These are phyloP conservation scores for Andrena hattorfiana DNA, from an alignment of 2,888 invertebrate genomes.

Conservation along the genomic window DNA sequence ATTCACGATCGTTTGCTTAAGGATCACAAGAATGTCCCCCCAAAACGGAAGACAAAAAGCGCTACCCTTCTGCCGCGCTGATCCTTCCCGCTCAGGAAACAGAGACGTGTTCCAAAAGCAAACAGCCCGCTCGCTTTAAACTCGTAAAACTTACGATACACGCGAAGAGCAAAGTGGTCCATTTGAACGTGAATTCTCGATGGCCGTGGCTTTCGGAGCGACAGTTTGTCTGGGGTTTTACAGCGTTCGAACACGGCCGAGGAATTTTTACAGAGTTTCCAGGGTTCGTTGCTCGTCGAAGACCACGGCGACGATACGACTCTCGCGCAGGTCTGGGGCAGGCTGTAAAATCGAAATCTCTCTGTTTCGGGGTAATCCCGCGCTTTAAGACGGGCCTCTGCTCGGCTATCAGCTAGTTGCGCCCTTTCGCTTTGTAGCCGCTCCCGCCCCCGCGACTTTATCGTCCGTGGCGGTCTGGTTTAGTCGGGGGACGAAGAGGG, in stretches of 20 bases:
- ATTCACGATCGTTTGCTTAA: neutral
- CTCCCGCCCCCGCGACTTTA: conserved; percentile 39
- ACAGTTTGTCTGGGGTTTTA: neutral
- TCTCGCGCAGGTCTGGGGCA: neutral
- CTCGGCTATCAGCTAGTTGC: conserved; percentile 39
- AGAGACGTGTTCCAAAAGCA: neutral
- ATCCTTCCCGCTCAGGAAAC: neutral
- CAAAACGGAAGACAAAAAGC: neutral
- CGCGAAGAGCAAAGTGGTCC: neutral
- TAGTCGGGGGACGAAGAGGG: conserved; percentile 14
- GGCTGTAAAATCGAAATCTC: conserved; percentile 18
- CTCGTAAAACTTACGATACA: neutral
- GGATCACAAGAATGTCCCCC: neutral
- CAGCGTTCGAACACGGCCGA: neutral
- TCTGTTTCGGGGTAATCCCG: conserved; percentile 23
- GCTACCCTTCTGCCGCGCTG: neutral
- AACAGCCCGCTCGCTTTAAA: neutral
- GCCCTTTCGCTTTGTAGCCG: conserved; percentile 52
- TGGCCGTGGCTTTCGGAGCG: neutral
- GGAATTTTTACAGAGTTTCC: neutral
- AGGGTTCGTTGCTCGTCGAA: neutral
- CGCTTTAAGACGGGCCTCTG: neutral
- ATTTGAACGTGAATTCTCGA: neutral
- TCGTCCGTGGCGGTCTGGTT: conserved; percentile 45
- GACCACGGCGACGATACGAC: neutral